Conservation (phyloP, 2,113 vertebrate species). For the Coryphaenoides rupestris region DNA sequence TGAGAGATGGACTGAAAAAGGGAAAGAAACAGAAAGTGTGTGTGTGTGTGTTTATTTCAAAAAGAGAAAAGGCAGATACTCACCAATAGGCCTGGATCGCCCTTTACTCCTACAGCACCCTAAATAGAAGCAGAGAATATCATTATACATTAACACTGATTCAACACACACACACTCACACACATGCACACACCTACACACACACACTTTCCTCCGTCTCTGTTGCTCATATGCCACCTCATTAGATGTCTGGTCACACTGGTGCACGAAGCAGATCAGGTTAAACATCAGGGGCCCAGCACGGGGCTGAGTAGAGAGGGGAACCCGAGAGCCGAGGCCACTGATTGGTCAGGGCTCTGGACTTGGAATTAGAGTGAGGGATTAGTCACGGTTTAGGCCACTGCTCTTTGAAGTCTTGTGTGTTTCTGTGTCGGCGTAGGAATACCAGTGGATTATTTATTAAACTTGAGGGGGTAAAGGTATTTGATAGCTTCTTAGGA, state of each 20-base stretch:
- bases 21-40: neutral
- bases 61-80: constrained; percentile 59
- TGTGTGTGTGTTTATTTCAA: constrained; percentile 1
- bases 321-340: constrained; percentile 31
- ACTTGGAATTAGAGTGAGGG: constrained; percentile 33
- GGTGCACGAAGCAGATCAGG: constrained; percentile 42
- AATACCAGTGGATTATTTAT: constrained; percentile 16
- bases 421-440: no score
- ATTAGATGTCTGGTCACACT: constrained; percentile 42
- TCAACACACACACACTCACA: constrained; percentile 12
- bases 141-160: neutral
- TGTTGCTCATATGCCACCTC: constrained; percentile 37
- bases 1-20: no score
- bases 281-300: constrained; percentile 50
- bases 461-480: constrained; percentile 2
- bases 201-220: constrained; percentile 19
- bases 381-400: constrained; percentile 51
- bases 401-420: constrained; percentile 48
- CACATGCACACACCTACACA: neutral
- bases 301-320: constrained; percentile 38
- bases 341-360: constrained; percentile 50
- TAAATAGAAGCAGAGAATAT: constrained; percentile 46
- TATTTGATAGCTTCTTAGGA: no score
- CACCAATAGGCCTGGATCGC: constrained; percentile 77
- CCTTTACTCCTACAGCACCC: constrained; percentile 74